phyloP scores from a whole-genome alignment of 1,140 invertebrate species.

The Ruditapes philippinarum region DNA sequence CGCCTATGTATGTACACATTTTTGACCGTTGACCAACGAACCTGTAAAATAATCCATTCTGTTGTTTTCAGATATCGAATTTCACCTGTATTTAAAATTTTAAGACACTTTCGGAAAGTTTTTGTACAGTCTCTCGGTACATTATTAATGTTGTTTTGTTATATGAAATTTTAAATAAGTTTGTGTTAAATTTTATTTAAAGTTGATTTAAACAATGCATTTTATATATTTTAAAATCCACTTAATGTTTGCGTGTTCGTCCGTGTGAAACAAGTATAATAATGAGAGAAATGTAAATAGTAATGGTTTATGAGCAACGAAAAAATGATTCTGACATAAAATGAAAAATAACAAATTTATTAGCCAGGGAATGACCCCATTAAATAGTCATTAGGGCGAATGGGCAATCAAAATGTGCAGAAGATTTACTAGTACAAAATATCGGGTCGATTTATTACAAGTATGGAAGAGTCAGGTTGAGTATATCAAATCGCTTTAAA shows the following conservation, averaged over 20 bases:
- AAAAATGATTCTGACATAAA: conserved; percentile 45
- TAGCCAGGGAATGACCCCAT: conserved; percentile 52
- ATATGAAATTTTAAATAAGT: too few species aligned
- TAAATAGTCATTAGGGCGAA: conserved; percentile 54
- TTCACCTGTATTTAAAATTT: not conserved
- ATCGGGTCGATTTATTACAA: not conserved
- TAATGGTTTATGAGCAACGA: not conserved
- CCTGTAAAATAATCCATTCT: too few species aligned
- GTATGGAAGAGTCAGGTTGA: not conserved
- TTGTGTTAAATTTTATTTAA: too few species aligned
- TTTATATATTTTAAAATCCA: not conserved
- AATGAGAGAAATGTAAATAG: not conserved
- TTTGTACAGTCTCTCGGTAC: too few species aligned
- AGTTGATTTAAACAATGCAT: too few species aligned
- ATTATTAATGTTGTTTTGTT: too few species aligned
- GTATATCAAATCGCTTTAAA: not conserved
- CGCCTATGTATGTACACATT: not conserved
- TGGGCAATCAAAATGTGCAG: conserved; percentile 9
- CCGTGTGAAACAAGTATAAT: not conserved
- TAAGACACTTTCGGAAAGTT: too few species aligned
- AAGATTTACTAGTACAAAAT: not conserved
- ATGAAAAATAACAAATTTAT: conserved; percentile 66
- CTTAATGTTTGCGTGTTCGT: not conserved
- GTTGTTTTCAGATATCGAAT: not conserved
- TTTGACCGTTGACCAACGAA: not conserved